phyloP scores from a whole-genome alignment of 2,797 vertebrate genomes.

The Tapirus indicus region DNA sequence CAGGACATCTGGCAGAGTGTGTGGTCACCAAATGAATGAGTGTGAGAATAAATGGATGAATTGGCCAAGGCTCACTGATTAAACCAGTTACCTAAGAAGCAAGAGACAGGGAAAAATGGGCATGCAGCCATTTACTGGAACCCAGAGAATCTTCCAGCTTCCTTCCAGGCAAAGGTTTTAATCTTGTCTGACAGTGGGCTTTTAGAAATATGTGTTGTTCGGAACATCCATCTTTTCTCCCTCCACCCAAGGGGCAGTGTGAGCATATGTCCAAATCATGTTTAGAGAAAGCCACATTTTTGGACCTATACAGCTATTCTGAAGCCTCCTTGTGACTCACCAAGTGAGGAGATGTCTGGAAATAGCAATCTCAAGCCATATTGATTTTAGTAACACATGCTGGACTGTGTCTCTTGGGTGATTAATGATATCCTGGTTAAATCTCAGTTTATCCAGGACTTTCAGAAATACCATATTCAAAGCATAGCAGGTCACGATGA shows the following conservation, averaged over 20 bases:
- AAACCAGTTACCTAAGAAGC: neutral
- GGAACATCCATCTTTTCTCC: neutral
- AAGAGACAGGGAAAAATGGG: neutral
- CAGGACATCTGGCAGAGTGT: neutral
- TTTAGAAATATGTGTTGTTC: neutral
- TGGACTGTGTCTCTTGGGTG: neutral
- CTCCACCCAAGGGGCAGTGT: neutral
- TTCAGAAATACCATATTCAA: neutral
- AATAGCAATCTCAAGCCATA: neutral
- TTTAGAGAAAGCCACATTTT: neutral
- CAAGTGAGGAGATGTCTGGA: neutral
- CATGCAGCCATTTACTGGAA: neutral
- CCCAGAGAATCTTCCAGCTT: neutral
- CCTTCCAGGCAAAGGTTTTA: constrained; percentile 32
- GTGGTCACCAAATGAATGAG: neutral
- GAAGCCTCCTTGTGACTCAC: neutral
- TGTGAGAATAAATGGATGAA: neutral
- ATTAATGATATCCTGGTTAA: neutral
- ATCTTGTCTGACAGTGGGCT: neutral
- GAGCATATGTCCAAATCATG: neutral
- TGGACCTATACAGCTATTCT: neutral
- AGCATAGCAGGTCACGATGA: neutral
- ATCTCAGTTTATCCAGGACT: neutral
- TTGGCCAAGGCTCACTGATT: neutral
- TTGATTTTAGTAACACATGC: neutral